Conservation (phyloP, 1,140 invertebrate species). For the Drosophila setifemur region DNA sequence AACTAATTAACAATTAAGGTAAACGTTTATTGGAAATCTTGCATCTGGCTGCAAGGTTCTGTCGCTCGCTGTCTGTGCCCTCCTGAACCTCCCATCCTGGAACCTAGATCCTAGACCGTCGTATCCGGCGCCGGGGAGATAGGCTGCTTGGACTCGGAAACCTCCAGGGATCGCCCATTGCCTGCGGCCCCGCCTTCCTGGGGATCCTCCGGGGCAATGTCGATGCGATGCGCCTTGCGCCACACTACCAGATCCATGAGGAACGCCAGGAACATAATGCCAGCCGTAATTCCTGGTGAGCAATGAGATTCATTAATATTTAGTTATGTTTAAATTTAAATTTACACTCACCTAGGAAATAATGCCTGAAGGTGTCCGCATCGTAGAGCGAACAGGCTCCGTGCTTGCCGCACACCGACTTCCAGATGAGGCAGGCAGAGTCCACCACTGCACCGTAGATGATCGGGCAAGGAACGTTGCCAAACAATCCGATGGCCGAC, state of each 20-base stretch:
- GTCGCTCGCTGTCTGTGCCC: conserved; percentile 1
- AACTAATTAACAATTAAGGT: conserved; percentile 81
- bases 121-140: conserved; percentile 62
- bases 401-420: conserved; percentile 89
- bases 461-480: conserved; percentile 96
- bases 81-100: too few relatives aligned
- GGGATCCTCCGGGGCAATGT: conserved; percentile 84
- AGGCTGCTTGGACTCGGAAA: conserved; percentile 64
- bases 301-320: conserved; percentile 17
- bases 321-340: background rate
- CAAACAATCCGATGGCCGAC: conserved; percentile 95
- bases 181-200: conserved; percentile 37
- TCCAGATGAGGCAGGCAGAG: conserved; percentile 94
- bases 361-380: conserved; percentile 90
- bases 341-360: conserved; percentile 89
- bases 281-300: conserved; percentile 88
- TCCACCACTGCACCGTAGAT: conserved; percentile 96
- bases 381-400: conserved; percentile 94
- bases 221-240: conserved; percentile 91
- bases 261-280: conserved; percentile 91
- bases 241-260: conserved; percentile 92
- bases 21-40: conserved; percentile 80
- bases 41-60: conserved; percentile 31
- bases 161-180: conserved; percentile 51
- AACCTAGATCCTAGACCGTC: too few relatives aligned